phyloP scores from a whole-genome alignment of 2,888 invertebrate genomes.

The Stratiomys singularior region DNA sequence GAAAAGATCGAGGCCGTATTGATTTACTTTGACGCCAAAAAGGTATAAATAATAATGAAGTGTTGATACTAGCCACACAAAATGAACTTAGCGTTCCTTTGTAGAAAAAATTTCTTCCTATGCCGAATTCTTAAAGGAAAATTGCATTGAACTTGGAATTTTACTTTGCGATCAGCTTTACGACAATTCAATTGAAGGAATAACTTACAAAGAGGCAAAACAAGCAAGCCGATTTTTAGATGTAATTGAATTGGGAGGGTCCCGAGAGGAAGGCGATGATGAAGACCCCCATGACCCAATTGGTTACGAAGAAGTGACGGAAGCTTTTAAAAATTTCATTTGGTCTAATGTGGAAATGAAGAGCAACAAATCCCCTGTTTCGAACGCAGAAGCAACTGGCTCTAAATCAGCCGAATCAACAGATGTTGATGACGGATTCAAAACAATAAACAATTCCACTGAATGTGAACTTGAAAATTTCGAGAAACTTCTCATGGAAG shows the following conservation, averaged over 20 bases:
- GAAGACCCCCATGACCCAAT: constrained; percentile 54
- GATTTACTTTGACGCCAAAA: constrained; percentile 56
- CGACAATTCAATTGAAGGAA: constrained; percentile 55
- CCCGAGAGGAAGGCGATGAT: constrained; percentile 54
- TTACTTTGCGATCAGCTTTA: constrained; percentile 55
- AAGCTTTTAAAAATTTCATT: constrained; percentile 54
- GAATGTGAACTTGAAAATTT: constrained; percentile 55
- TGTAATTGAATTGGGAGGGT: constrained; percentile 56
- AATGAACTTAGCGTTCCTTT: constrained; percentile 53
- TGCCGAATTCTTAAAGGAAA: constrained; percentile 55
- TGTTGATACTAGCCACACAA: background rate
- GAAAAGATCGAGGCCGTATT: constrained; percentile 54
- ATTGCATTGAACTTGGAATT: constrained; percentile 56
- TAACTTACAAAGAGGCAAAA: constrained; percentile 57
- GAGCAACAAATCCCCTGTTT: background rate
- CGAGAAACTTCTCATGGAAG: constrained; percentile 55
- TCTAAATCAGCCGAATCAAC: background rate
- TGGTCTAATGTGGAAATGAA: constrained; percentile 55
- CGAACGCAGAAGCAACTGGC: background rate
- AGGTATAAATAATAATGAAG: constrained; percentile 51
- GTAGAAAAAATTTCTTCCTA: constrained; percentile 54
- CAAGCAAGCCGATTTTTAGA: constrained; percentile 55
- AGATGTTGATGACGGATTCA: no score
- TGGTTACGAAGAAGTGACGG: constrained; percentile 56
- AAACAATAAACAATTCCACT: constrained; percentile 38